phyloP scores from a whole-genome alignment of 1,140 invertebrate species.

The Caenorhabditis elegans region DNA sequence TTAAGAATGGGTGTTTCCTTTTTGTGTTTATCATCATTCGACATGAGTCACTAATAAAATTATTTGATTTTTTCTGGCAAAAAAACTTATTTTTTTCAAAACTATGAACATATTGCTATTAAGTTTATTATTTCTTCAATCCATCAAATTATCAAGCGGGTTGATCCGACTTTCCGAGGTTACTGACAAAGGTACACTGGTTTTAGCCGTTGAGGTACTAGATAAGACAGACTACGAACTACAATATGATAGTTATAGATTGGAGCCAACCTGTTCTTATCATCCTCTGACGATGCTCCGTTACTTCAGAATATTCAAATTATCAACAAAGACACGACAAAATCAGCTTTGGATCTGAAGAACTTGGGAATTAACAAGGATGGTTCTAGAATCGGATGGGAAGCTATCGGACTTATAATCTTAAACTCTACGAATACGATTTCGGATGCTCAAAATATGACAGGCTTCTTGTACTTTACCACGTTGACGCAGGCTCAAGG shows the following conservation, averaged over 20 bases:
- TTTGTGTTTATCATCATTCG: too few species aligned
- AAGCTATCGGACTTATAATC: neutral
- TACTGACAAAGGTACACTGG: neutral
- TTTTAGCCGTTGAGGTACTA: neutral
- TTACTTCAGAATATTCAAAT: neutral
- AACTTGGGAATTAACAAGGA: neutral
- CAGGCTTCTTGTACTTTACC: neutral
- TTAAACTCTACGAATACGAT: neutral
- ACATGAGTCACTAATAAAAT: too few species aligned
- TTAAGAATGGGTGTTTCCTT: neutral
- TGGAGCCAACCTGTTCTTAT: neutral
- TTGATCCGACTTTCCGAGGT: neutral
- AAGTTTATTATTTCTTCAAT: too few species aligned
- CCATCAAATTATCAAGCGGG: too few species aligned
- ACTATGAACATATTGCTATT: too few species aligned
- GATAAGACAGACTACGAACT: neutral
- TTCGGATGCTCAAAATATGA: neutral
- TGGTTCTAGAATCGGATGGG: neutral
- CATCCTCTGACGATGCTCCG: neutral
- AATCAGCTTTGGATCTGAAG: neutral
- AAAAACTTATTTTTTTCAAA: too few species aligned
- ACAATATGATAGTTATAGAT: neutral
- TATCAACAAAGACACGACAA: neutral
- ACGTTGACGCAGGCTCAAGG: neutral
- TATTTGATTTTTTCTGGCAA: too few species aligned